Evolutionary conservation across 2,797 vertebrate species (phyloP), one percentile per base, ranked within the genome.

Genomic region (Leptatherina wallacei): DNA sequence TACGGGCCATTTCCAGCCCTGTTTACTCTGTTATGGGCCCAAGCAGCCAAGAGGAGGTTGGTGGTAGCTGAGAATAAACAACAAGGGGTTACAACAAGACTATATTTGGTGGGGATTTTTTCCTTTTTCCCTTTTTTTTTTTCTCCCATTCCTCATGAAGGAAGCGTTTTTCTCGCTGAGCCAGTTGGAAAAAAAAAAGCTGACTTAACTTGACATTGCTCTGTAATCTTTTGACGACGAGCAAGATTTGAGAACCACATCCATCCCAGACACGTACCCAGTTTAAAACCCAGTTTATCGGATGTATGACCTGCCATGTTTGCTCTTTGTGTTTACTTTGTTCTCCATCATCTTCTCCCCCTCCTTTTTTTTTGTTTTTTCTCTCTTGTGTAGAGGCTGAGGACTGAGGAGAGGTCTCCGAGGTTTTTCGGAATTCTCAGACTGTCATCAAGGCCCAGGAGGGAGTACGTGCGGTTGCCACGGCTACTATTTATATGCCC

Each of bases 391-490:
- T 78, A 96, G 94, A 93, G 83, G 92, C 94, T 88, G 93, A 94
- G 91, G 91, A 92, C 75, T 71, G 84, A 91, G 93, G 88, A 85
- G 91, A 89, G 89, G 92, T 95, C 92, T 89, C 90, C 76, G 75
- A 88, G 91, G 85, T 91, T 91, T 93, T 88, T 83, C 85, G 75
- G 80, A 91, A 91, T 82, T 93, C 93, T 94, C 92, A 89, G 82
- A 90, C 93, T 81, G 90, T 71, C 51, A 78, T 90, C 88, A 82
- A 90, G 84, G 92, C 90, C 91, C 92, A 35, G 93, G 91, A 90
- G 71, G 83, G 88, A 91, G 85, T 80, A 83, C 70, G 90, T 83
- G 91, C 87, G 80, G 94, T 92, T 92, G 92, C 92, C 90, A 78
- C 80, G 88, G 90, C 70, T 87, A 80, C 88, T 91, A 91, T 93